Base-by-base conservation (phyloP, 1,140 invertebrate species). In the Drosophila busckii region DNA sequence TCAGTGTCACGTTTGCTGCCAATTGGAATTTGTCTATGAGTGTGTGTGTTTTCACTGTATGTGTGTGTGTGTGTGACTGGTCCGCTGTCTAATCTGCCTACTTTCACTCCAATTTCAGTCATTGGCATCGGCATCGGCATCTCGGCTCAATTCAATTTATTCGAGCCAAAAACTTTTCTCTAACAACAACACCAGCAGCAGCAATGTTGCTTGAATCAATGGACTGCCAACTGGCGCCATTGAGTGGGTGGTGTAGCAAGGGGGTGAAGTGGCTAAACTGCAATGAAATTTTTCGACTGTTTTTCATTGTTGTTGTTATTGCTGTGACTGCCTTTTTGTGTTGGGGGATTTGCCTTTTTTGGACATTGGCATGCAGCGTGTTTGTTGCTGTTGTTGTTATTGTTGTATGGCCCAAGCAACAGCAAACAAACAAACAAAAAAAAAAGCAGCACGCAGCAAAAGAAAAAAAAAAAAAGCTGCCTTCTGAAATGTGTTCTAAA, bases 71-170 rank as follows among this genome's bases (percentile, higher is more conserved):
- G 29, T 46, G 29, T 48, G 15, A 29, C 34, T 38, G 23, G 37
- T 10, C 26, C 52, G 41, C 17, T 31, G 65, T 75, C 75, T 80
- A 80, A 80, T 80, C 75, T 80, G 75, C 75, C 75, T 80, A 82
- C 75, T 83, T 83, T 82, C 75, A 82, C 76, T 83, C 70, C 70
- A 83, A 76, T 83, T 82, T 61, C 76, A 83, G 70, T 70, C 65
- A 61, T 38, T 38, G 53, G 32, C 58, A 61, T 37, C 45, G 46
- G 26, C 65, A 53, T 52, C 67, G 73, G 60, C 70, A 78, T 80
- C 75, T 76, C 63, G 73, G n/a, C 64, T 76, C 62, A 62, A 78
- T 75, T 80, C 75, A 80, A 82, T 80, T 80, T 82, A 75, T 82
- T 82, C 75, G 75, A 80, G 46, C 68, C 64, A 26, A 71, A n/a